Conservation (phyloP, 2,888 invertebrate species). For the Nasonovia ribisnigri region DNA sequence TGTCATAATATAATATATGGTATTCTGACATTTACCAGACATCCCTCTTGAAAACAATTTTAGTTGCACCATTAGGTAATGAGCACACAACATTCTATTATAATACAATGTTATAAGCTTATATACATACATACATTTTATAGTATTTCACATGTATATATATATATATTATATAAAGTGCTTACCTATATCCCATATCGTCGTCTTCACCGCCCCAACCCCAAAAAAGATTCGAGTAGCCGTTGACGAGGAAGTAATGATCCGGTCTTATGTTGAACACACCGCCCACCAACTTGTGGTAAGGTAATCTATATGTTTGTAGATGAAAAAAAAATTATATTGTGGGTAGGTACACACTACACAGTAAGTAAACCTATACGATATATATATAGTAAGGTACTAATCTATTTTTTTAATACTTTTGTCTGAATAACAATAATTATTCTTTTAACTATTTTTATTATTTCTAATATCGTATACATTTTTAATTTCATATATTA, state of each 20-base stretch:
- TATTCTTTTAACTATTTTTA: neutral
- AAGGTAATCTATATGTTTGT: slow-evolving; percentile 81
- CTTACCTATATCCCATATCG: slow-evolving; percentile 88
- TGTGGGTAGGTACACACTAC: neutral
- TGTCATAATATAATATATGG: neutral
- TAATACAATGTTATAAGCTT: neutral
- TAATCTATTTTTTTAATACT: neutral
- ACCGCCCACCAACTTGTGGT: slow-evolving; percentile 92
- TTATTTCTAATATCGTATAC: neutral
- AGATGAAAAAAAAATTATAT: neutral
- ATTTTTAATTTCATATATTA: neutral
- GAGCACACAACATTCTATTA: neutral
- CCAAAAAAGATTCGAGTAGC: slow-evolving; percentile 94
- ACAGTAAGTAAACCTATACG: neutral
- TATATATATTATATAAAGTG: neutral
- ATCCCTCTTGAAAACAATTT: neutral
- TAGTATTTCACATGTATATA: neutral
- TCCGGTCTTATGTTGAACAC: slow-evolving; percentile 90
- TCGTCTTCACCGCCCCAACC: slow-evolving; percentile 99
- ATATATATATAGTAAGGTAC: neutral
- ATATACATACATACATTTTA: neutral
- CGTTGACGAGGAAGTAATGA: slow-evolving; percentile 92
- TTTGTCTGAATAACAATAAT: neutral
- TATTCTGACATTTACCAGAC: neutral
- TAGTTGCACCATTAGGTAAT: neutral